These are phyloP conservation scores for Melanostoma scalare DNA, from an alignment of 2,888 invertebrate genomes.

Conservation along the genomic window DNA sequence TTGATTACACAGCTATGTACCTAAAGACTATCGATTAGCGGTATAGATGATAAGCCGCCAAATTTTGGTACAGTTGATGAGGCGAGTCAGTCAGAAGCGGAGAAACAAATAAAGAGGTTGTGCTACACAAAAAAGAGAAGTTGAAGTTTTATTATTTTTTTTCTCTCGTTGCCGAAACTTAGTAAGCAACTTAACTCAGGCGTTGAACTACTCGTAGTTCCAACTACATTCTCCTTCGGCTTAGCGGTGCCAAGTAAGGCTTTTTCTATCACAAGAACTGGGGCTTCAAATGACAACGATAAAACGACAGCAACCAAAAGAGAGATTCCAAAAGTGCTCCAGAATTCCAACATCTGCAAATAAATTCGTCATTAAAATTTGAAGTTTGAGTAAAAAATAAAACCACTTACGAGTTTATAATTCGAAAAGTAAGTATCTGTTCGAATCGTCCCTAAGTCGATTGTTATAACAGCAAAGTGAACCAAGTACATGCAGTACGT, in stretches of 20 bases:
- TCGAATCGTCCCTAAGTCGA: constrained; percentile 47
- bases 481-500: constrained; percentile 71
- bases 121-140: too few relatives aligned
- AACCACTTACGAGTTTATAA: constrained; percentile 26
- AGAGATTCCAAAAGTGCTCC: constrained; percentile 66
- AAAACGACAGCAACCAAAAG: constrained; percentile 51
- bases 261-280: constrained; percentile 66
- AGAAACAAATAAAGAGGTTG: too few relatives aligned
- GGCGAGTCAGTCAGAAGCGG: too few relatives aligned
- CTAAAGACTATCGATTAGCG: too few relatives aligned
- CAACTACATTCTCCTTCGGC: background rate
- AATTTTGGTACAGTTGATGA: too few relatives aligned
- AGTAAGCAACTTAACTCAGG: too few relatives aligned
- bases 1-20: too few relatives aligned
- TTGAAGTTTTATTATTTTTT: too few relatives aligned
- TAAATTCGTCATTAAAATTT: background rate
- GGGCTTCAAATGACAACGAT: constrained; percentile 72
- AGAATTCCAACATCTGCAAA: constrained; percentile 61
- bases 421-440: constrained; percentile 54
- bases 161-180: too few relatives aligned
- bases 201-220: background rate
- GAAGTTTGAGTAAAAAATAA: background rate
- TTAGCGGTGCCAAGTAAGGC: constrained; percentile 12
- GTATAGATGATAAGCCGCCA: too few relatives aligned
- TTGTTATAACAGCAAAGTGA: constrained; percentile 59